Base-by-base conservation (phyloP, 1,140 invertebrate species). In the Drosophila truncata region DNA sequence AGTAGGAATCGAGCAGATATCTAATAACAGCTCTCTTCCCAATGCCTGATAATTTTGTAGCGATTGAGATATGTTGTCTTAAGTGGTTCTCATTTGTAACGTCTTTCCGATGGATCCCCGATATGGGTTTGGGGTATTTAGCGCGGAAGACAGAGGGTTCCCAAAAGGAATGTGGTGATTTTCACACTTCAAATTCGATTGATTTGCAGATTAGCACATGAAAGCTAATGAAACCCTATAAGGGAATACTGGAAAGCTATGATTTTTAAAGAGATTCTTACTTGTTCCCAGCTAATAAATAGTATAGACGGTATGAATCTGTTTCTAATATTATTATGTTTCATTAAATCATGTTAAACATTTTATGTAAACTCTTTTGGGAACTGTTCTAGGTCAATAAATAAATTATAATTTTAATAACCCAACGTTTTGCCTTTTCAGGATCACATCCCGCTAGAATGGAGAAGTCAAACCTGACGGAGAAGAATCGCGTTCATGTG, bases 381-480 rank as follows among this genome's bases (percentile, higher is more conserved):
- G 20, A 44, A 23, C 3, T 46, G 23, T 2, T 4, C 13, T 35
- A 35, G 13, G 11, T 14, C 4, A 35, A 14, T 11, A 37, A 37
- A 13, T 37, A 14, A 37, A 37, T 6, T 16, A 27, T 1, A 11
- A 33, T 33, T 33, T 1, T 11, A 33, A 11, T 33, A 33, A 49
- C 16, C 9, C 4, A 16, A 13, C 5, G 6, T 14, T 8, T 66
- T 29, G 1, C 33, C 3, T 18, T 60, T 60, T 41, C 13, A 49
- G 58, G 13, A 16, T 14, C 35, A 14, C 18, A 10, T 18, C 25
- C 11, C 46, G 8, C 10, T 23, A 52, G 4, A 23, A 86, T 90
- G 86, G 85, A 91, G 0, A 91, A 86, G 25, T 78, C 82, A 0
- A 87, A 66, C 16, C 54, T 92, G 7, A 83, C 91, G 8, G 85